phyloP scores from a whole-genome alignment of 1,140 invertebrate species.

The Carcinoscorpius rotundicauda region DNA sequence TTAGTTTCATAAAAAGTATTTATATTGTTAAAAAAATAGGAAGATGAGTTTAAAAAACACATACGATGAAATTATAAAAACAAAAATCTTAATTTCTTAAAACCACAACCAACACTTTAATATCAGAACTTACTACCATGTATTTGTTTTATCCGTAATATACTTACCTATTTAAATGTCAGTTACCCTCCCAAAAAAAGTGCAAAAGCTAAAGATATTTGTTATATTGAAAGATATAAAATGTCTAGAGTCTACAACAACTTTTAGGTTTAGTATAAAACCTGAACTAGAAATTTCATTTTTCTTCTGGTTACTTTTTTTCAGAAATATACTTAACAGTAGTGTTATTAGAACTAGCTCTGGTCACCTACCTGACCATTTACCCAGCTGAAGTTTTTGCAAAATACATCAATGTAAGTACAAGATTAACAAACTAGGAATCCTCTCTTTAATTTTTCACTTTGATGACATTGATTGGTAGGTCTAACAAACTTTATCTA shows the following conservation, averaged over 20 bases:
- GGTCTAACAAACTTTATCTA: neutral
- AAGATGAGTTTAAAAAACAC: too few relatives aligned
- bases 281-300: conserved; percentile 2
- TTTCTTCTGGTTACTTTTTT: conserved; percentile 1
- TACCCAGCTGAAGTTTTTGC: conserved; percentile 18
- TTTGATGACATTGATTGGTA: neutral
- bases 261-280: conserved; percentile 3
- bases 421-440: neutral
- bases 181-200: too few relatives aligned
- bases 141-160: too few relatives aligned
- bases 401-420: conserved; percentile 21
- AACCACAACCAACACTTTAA: too few relatives aligned
- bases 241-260: neutral
- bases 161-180: too few relatives aligned
- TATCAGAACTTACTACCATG: too few relatives aligned
- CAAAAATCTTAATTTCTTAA: too few relatives aligned
- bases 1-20: too few relatives aligned
- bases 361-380: conserved; percentile 18
- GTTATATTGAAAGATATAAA: too few relatives aligned
- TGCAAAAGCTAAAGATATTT: too few relatives aligned
- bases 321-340: conserved; percentile 11
- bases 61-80: too few relatives aligned
- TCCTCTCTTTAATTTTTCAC: neutral
- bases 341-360: conserved; percentile 19
- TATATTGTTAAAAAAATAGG: too few relatives aligned